Conservation (phyloP, 2,888 invertebrate genomes). For the Drosophila tripunctata region DNA sequence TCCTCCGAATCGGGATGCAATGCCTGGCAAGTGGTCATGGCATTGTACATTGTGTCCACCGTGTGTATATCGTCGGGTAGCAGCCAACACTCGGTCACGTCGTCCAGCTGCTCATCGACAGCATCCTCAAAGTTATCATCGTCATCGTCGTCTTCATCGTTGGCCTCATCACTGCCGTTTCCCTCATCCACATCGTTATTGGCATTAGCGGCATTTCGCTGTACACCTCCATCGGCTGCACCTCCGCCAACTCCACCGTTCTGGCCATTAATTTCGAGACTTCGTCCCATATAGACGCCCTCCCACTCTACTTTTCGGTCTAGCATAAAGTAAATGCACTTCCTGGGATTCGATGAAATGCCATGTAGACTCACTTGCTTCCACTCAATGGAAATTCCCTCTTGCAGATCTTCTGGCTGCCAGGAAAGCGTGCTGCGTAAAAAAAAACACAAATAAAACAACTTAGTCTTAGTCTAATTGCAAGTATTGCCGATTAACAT, state of each 20-base stretch:
- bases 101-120: slow-evolving; percentile 83
- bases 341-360: slow-evolving; percentile 79
- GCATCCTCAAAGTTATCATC: slow-evolving; percentile 82
- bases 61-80: slow-evolving; percentile 87
- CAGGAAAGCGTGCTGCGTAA: slow-evolving; percentile 80
- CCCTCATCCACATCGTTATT: slow-evolving; percentile 70
- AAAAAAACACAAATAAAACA: slow-evolving; percentile 4
- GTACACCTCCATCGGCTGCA: no score
- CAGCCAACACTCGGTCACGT: slow-evolving; percentile 89
- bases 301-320: slow-evolving; percentile 82
- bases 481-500: slow-evolving; percentile 1
- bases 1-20: slow-evolving; percentile 92
- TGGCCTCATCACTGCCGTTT: slow-evolving; percentile 76
- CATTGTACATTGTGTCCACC: slow-evolving; percentile 89
- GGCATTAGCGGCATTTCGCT: slow-evolving; percentile 39
- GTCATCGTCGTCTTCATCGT: slow-evolving; percentile 82
- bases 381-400: slow-evolving; percentile 83
- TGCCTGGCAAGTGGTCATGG: slow-evolving; percentile 91
- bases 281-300: slow-evolving; percentile 75
- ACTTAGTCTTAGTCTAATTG: no score
- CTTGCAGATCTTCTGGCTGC: slow-evolving; percentile 78
- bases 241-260: slow-evolving; percentile 65
- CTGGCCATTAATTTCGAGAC: slow-evolving; percentile 60
- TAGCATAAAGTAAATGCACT: slow-evolving; percentile 83
- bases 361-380: slow-evolving; percentile 83